phyloP scores from a whole-genome alignment of 2,888 invertebrate genomes.

The Phaedon cochleariae region DNA sequence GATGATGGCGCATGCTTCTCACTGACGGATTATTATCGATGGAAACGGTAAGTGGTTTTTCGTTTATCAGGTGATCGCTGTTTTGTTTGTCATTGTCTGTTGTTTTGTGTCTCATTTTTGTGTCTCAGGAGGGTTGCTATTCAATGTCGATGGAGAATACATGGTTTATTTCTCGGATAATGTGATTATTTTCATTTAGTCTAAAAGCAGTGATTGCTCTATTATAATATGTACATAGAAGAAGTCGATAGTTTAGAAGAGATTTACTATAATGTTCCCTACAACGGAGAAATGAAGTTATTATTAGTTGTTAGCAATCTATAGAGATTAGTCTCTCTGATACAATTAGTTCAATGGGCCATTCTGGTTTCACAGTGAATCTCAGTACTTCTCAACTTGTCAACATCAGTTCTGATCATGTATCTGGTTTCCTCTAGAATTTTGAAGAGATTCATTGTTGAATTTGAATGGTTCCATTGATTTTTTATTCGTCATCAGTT shows the following conservation, averaged over 20 bases:
- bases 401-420: too few relatives aligned
- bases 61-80: not conserved
- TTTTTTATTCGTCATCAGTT: not conserved
- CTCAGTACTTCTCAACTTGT: too few relatives aligned
- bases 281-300: not conserved
- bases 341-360: not conserved
- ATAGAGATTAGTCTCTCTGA: not conserved
- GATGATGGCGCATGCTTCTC: not conserved
- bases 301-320: too few relatives aligned
- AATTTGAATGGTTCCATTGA: not conserved
- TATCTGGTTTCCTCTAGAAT: too few relatives aligned
- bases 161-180: slow-evolving; percentile 32
- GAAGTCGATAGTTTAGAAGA: not conserved
- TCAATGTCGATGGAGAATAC: slow-evolving; percentile 38
- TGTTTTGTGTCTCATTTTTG: slow-evolving; percentile 10
- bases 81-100: not conserved
- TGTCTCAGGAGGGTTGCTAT: slow-evolving; percentile 30
- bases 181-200: not conserved
- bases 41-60: slow-evolving; percentile 23
- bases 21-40: not conserved
- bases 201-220: too few relatives aligned
- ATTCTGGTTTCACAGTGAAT: too few relatives aligned
- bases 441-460: not conserved
- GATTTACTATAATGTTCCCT: not conserved
- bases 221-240: not conserved